phyloP scores from a whole-genome alignment of 2,888 invertebrate species.

The Acleris holmiana region DNA sequence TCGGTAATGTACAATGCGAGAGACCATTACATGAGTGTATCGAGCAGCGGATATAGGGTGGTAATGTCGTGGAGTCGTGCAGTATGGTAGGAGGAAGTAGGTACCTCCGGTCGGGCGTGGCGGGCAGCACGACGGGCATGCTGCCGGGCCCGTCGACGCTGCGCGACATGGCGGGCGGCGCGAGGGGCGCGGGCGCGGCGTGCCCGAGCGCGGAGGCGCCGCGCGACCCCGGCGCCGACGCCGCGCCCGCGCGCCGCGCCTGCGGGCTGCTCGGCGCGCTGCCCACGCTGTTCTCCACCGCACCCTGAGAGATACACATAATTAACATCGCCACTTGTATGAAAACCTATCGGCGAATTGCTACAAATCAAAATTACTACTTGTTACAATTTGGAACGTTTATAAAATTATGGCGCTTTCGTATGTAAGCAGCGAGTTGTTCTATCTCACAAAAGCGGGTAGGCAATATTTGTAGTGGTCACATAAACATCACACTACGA shows the following conservation, averaged over 20 bases:
- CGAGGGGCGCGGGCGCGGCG: constrained; percentile 59
- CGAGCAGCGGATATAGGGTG: too few relatives aligned
- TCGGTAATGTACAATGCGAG: too few relatives aligned
- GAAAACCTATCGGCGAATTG: neutral
- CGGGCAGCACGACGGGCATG: constrained; percentile 64
- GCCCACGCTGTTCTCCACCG: constrained; percentile 84
- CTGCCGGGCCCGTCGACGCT: constrained; percentile 85
- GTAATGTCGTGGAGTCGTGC: too few relatives aligned
- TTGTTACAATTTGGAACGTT: too few relatives aligned
- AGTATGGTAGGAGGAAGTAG: too few relatives aligned
- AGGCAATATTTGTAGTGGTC: too few relatives aligned
- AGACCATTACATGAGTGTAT: too few relatives aligned
- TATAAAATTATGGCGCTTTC: too few relatives aligned
- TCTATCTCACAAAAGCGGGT: too few relatives aligned
- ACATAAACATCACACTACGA: too few relatives aligned
- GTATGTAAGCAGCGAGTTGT: too few relatives aligned
- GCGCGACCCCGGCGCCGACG: constrained; percentile 76
- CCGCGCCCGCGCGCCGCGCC: constrained; percentile 52
- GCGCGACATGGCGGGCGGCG: constrained; percentile 79
- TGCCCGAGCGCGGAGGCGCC: constrained; percentile 78
- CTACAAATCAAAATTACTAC: too few relatives aligned
- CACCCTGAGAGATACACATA: constrained; percentile 56
- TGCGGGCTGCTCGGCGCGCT: constrained; percentile 85
- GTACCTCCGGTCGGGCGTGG: constrained; percentile 83
- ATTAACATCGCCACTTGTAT: neutral